Base-by-base conservation (phyloP, 2,797 vertebrate genomes). In the Liparis tanakae region DNA sequence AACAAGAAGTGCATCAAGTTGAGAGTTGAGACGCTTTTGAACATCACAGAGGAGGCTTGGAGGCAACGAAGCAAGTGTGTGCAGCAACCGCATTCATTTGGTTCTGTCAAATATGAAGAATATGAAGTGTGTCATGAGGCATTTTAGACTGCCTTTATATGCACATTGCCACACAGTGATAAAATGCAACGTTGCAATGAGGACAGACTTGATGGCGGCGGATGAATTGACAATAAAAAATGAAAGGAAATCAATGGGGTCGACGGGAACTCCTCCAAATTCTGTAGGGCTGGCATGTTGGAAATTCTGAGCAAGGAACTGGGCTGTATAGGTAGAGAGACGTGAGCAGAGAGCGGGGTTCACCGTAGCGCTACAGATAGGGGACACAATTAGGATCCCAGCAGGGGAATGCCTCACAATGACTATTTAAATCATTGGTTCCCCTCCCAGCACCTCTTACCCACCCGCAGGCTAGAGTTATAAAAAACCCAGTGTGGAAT, bases 351-450 rank as follows among this genome's bases (percentile, higher is more conserved):
- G n/a, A 22, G 25, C 25, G 10, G 44, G 34, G 18, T 50, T 13
- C 48, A 18, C 18, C 25, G 15, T 36, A 17, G 51, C 14, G 10
- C 22, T 18, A 18, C n/a, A 58, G 53, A 70, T 39, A 30, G 39
- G 12, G 39, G 51, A 69, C 20, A 17, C 18, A 69, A 34, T 12
- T 48, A 56, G 50, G 2, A 66, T 62, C 39, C 13, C 36, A 72
- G 43, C 39, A 15, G 22, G 70, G 37, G 15, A 79, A 51, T 34
- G 53, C 9, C 17, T 37, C n/a, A 48, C 58, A 75, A 70, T 76
- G 7, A 59, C 62, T 43, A 51, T 56, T 79, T 36, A 58, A 74
- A 78, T 72, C 51, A 70, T 3, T n/a, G 56, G 67, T 64, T 72
- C 41, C 67, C n/a, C 46, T 54, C 44, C 36, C 46, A 67, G 63